A percentile compares a stretch with the other conserved stretches of the same genome.
These are phyloP conservation scores for Hestina assimilis DNA, from an alignment of 1,140 invertebrate genomes.

Conservation along the genomic window DNA sequence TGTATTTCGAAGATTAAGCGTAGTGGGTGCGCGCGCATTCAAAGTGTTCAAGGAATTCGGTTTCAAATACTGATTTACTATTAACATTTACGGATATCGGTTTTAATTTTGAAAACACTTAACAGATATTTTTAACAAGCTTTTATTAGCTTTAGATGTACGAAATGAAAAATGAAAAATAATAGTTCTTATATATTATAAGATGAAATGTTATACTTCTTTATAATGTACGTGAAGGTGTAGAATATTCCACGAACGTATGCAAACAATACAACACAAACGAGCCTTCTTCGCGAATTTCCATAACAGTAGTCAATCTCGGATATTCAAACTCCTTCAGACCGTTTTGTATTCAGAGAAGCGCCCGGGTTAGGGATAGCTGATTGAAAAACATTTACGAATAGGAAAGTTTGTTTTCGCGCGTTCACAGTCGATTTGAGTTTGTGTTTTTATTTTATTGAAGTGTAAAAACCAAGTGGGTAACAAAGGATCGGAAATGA, in stretches of 20 bases:
- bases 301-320: conserved; percentile 58
- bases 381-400: conserved; percentile 27
- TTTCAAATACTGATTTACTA: conserved; percentile 5
- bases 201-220: too few relatives aligned
- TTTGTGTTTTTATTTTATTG: conserved; percentile 38
- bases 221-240: too few relatives aligned
- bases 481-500: conserved; percentile 66
- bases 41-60: conserved; percentile 5
- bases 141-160: not conserved
- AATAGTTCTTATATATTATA: too few relatives aligned
- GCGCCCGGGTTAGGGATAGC: conserved; percentile 19
- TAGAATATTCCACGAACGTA: too few relatives aligned
- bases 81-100: not conserved
- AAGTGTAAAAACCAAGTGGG: conserved; percentile 43
- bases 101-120: conserved; percentile 1
- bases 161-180: conserved; percentile 11
- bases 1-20: conserved; percentile 71
- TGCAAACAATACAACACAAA: conserved; percentile 40
- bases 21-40: conserved; percentile 37
- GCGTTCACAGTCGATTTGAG: conserved; percentile 23
- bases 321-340: conserved; percentile 34
- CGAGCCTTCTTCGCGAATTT: conserved; percentile 45
- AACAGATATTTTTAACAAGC: not conserved
- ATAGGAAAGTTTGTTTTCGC: conserved; percentile 38
- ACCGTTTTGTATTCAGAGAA: conserved; percentile 46